phyloP scores from a whole-genome alignment of 2,888 invertebrate species.

The Nomada hirtipes region DNA sequence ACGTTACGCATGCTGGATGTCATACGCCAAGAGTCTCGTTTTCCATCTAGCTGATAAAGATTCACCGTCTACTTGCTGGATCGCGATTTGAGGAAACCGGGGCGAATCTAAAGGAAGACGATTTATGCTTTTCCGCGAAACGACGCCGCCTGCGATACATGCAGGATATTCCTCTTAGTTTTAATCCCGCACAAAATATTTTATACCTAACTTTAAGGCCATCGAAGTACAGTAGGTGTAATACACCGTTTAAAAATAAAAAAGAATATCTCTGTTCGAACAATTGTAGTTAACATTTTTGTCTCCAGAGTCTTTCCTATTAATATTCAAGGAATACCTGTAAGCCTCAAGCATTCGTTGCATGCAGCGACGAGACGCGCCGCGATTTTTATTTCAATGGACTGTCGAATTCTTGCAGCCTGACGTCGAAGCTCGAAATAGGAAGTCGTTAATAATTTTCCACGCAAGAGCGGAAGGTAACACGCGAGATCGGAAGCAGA shows the following conservation, averaged over 20 bases:
- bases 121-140: slow-evolving; percentile 12
- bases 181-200: too few relatives aligned
- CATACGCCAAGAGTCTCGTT: slow-evolving; percentile 46
- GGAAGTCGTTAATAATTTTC: slow-evolving; percentile 33
- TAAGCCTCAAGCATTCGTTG: neutral
- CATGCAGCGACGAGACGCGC: slow-evolving; percentile 1
- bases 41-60: slow-evolving; percentile 49
- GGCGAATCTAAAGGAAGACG: neutral
- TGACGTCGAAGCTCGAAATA: slow-evolving; percentile 34
- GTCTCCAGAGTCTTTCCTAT: too few relatives aligned
- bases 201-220: too few relatives aligned
- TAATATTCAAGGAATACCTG: too few relatives aligned
- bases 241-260: too few relatives aligned
- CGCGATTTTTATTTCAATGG: neutral
- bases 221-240: too few relatives aligned
- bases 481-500: slow-evolving; percentile 20
- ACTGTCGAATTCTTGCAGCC: neutral
- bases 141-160: neutral
- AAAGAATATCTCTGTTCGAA: too few relatives aligned
- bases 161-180: too few relatives aligned
- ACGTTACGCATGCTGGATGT: slow-evolving; percentile 70
- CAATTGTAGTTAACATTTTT: too few relatives aligned
- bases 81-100: slow-evolving; percentile 36
- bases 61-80: slow-evolving; percentile 36
- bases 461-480: neutral